Percentiles rank a stretch among this genome's conserved stretches.
Evolutionary conservation across 2,888 invertebrate genomes (phyloP).

Genomic region (Drosophila anceps): DNA sequence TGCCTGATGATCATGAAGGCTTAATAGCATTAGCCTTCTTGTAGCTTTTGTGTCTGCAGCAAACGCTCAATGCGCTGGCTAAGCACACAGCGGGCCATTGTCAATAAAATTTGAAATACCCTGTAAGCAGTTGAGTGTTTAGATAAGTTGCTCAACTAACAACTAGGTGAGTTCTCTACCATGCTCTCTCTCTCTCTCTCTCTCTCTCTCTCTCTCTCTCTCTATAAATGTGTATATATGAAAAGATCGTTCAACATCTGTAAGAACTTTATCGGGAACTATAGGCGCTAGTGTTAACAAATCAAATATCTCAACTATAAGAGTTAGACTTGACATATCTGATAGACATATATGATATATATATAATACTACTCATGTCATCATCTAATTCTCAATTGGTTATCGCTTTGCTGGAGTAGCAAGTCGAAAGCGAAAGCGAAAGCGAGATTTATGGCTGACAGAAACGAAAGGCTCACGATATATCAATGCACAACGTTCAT

Average conservation of each 20-base stretch:
- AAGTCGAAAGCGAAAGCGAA: no score
- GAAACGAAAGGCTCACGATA: no score
- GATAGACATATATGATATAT: not conserved
- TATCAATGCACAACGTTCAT: no score
- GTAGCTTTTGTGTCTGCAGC: not conserved
- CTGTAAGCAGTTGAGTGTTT: slow-evolving; percentile 9
- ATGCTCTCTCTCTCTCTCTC: no score
- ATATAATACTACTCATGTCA: not conserved
- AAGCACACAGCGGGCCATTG: slow-evolving; percentile 23
- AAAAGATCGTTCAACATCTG: not conserved
- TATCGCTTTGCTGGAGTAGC: no score
- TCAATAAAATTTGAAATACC: slow-evolving; percentile 42
- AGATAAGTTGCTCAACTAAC: not conserved
- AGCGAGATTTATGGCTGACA: not conserved
- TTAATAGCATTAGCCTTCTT: slow-evolving; percentile 72
- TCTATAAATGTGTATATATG: not conserved
- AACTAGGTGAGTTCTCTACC: not conserved
- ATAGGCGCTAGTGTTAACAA: not conserved
- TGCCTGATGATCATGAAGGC: slow-evolving; percentile 71
- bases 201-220: not conserved
- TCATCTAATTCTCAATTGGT: no score
- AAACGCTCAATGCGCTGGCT: not conserved
- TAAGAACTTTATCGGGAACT: not conserved
- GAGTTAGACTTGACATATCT: not conserved
- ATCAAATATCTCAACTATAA: not conserved